phyloP scores from a whole-genome alignment of 2,888 invertebrate species.

The Panorpa germanica region DNA sequence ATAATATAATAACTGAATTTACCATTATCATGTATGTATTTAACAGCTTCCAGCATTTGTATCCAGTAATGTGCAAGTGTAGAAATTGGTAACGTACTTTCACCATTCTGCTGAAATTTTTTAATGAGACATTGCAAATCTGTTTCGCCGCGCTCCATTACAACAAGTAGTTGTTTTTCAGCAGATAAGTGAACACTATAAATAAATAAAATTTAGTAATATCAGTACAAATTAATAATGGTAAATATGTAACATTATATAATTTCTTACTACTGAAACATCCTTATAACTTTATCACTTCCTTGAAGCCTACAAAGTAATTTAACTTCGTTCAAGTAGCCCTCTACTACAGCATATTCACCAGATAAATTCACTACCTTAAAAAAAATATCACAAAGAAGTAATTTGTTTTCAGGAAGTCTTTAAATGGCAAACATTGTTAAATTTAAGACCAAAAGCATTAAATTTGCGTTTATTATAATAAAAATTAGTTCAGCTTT shows the following conservation, averaged over 20 bases:
- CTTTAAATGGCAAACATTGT: background rate
- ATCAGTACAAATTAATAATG: background rate
- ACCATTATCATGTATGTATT: slow-evolving; percentile 81
- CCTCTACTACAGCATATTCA: slow-evolving; percentile 50
- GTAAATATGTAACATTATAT: background rate
- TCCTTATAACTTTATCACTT: slow-evolving; percentile 61
- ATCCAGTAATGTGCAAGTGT: slow-evolving; percentile 79
- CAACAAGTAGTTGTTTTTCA: slow-evolving; percentile 52
- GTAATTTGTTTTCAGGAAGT: background rate
- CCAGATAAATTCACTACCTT: slow-evolving; percentile 67
- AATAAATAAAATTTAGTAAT: slow-evolving; percentile 13
- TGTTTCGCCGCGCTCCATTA: slow-evolving; percentile 85
- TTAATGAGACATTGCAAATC: too few species aligned
- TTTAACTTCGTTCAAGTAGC: slow-evolving; percentile 78
- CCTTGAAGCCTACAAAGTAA: slow-evolving; percentile 64
- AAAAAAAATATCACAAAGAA: slow-evolving; percentile 19
- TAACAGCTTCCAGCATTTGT: slow-evolving; percentile 82
- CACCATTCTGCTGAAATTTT: slow-evolving; percentile 43
- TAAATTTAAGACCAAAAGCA: too few species aligned
- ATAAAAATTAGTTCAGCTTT: too few species aligned
- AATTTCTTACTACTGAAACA: slow-evolving; percentile 68
- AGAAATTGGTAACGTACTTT: slow-evolving; percentile 43
- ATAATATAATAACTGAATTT: too few species aligned
- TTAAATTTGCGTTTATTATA: too few species aligned
- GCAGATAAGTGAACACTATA: slow-evolving; percentile 49